Base-by-base conservation (phyloP, 1,140 invertebrate genomes). In the Temnothorax nylanderi region DNA sequence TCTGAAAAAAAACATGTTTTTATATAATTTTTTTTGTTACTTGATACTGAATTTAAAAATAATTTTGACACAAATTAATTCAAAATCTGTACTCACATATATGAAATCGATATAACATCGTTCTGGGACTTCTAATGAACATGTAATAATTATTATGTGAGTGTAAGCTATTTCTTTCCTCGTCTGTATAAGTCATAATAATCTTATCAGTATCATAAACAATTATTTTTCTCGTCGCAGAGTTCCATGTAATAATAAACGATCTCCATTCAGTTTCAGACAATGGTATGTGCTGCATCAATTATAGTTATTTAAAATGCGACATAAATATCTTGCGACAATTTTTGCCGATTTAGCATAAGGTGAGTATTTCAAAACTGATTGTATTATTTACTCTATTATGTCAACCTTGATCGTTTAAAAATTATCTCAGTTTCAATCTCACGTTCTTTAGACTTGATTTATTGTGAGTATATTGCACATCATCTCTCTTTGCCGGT, bases 61-160 rank as follows among this genome's bases (percentile, higher is more conserved):
- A 1, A 51, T 51, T 49, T 34, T 44, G 4, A 67, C 21, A 13
- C 0, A 67, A 37, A 67, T 54, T 37, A 21, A 16, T 67, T 56
- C 0, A 54, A 10, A 26, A 41, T 49, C 13, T 51, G 1, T 32
- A 82, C 88, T 75, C 32, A 92, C 92, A 92, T 60, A 32, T 41
- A 69, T 92, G 91, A 74, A 89, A 71, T n/a, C 92, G 87, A 34
- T 89, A 64, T 0, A 87, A 54, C 32, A 76, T 69, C 4, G n/a
- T 0, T 1, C 18, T 0, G 0, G 0, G 0, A 16, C 82, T 88
- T n/a, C 44, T n/a, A 4, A 88, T 34, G 6, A 89, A 91, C 2
- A 92, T 18, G 3, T 71, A 16, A 58, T 85, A 86, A 49, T 32
- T 5, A 41, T n/a, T 13, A 8, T 3, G 47, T 47, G 41, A 47